A percentile compares a stretch with the other conserved stretches of the same genome.
phyloP scores from a whole-genome alignment of 1,140 invertebrate genomes.

The Acyrthosiphon pisum region DNA sequence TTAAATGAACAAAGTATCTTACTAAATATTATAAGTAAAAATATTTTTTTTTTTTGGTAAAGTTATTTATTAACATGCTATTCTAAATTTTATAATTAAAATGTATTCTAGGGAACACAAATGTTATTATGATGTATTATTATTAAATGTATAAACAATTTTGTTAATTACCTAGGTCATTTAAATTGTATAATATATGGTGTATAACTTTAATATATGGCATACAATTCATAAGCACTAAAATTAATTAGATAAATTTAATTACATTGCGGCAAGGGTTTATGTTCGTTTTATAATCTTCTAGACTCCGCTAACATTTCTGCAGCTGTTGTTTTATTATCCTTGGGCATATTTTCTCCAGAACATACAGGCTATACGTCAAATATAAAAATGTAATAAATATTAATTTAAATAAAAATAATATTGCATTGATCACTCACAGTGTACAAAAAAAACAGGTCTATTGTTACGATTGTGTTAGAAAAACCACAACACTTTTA shows the following conservation, averaged over 20 bases:
- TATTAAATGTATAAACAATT: neutral
- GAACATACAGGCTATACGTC: neutral
- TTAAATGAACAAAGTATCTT: too few relatives aligned
- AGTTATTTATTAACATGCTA: too few relatives aligned
- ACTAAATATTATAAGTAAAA: too few relatives aligned
- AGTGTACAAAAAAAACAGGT: too few relatives aligned
- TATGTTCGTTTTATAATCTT: slow-evolving; percentile 25
- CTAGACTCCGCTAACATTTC: slow-evolving; percentile 37
- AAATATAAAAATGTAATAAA: neutral
- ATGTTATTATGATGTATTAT: neutral
- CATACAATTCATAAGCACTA: neutral
- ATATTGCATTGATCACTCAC: neutral
- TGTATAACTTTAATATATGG: neutral
- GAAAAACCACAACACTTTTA: too few relatives aligned
- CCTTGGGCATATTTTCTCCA: neutral
- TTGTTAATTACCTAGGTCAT: neutral
- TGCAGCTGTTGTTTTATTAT: slow-evolving; percentile 24
- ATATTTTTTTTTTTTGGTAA: too few relatives aligned
- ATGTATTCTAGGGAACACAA: neutral
- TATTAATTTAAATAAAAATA: neutral
- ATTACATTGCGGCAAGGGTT: neutral
- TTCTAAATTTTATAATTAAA: neutral
- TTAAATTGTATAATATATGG: neutral
- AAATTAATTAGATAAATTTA: neutral
- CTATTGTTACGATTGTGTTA: too few relatives aligned